phyloP scores from a whole-genome alignment of 1,140 invertebrate species.

The Episyrphus balteatus region DNA sequence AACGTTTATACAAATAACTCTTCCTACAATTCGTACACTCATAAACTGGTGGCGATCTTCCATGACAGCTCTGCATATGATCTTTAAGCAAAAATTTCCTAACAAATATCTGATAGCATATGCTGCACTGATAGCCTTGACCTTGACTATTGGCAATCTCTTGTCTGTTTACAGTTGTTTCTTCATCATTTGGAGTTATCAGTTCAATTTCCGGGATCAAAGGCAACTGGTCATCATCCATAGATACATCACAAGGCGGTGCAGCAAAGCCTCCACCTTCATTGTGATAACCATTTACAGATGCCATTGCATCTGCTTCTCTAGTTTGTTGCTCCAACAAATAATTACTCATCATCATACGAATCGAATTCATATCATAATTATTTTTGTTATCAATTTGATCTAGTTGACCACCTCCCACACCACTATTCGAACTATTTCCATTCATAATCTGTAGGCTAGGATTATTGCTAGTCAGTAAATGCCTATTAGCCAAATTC shows the following conservation, averaged over 20 bases:
- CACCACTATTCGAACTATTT: no score
- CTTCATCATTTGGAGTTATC: conserved; percentile 27
- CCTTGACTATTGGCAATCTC: conserved; percentile 2
- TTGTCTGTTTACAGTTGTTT: neutral
- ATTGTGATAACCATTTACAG: no score
- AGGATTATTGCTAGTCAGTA: no score
- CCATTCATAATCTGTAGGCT: no score
- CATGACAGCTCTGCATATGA: conserved; percentile 33
- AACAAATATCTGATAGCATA: conserved; percentile 30
- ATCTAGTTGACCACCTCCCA: no score
- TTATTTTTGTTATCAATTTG: no score
- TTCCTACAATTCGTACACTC: conserved; percentile 34
- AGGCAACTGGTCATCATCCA: conserved; percentile 23
- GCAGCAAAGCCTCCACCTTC: no score
- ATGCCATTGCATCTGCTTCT: no score
- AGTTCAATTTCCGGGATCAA: conserved; percentile 33
- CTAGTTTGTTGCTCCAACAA: no score
- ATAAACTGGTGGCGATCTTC: conserved; percentile 27
- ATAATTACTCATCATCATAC: no score
- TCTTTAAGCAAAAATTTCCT: conserved; percentile 33
- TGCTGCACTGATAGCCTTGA: conserved; percentile 28
- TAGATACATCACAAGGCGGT: neutral
- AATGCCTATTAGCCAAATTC: no score
- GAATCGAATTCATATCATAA: no score
- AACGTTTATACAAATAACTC: conserved; percentile 33